Evolutionary conservation across 2,113 vertebrate genomes (phyloP).

Genomic region (Gambusia holbrooki): DNA sequence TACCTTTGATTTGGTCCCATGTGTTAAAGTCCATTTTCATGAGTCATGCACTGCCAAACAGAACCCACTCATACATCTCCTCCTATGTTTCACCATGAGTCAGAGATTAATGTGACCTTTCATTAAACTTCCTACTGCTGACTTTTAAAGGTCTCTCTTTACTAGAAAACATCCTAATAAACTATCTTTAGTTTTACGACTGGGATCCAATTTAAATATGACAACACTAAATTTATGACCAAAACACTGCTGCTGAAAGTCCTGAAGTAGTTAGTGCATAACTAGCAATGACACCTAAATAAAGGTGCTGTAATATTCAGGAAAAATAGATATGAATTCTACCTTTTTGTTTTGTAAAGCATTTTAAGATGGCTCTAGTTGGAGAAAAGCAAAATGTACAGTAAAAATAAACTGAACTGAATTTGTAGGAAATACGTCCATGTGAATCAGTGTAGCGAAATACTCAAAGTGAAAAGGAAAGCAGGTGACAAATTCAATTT

Average conservation of each 20-base stretch:
- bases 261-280: neutral
- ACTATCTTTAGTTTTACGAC: constrained; percentile 31
- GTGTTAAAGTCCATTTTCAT: too few relatives aligned
- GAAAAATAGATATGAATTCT: too few relatives aligned
- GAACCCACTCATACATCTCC: neutral
- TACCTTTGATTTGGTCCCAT: too few relatives aligned
- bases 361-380: too few relatives aligned
- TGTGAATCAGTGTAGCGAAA: neutral
- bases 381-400: too few relatives aligned
- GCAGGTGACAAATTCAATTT: too few relatives aligned
- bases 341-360: too few relatives aligned
- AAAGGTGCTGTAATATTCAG: too few relatives aligned
- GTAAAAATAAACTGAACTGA: too few relatives aligned
- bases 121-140: neutral
- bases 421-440: neutral
- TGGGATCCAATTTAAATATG: neutral
- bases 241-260: neutral
- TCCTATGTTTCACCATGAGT: neutral
- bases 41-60: neutral
- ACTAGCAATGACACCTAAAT: neutral
- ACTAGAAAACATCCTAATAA: constrained; percentile 19
- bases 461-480: neutral
- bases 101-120: neutral
- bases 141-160: constrained; percentile 1
- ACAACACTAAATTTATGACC: constrained; percentile 13